Percentiles rank a stretch among this genome's conserved stretches.
Evolutionary conservation across 2,113 vertebrate genomes (phyloP).

Genomic region (Leptobrachium leishanense): DNA sequence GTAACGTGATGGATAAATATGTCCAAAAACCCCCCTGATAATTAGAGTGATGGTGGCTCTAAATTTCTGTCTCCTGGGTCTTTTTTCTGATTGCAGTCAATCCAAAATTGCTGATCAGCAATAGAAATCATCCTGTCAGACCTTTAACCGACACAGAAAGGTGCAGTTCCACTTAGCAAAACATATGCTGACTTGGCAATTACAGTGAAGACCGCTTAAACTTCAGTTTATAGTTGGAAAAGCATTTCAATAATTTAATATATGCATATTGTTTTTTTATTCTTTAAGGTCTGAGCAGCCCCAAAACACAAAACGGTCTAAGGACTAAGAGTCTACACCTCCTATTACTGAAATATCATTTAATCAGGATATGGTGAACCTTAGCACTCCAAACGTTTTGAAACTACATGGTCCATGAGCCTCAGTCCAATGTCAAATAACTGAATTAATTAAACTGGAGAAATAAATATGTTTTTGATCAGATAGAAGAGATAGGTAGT

Average conservation of each 20-base stretch:
- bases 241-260: conserved; percentile 12
- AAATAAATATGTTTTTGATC: no score
- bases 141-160: conserved; percentile 12
- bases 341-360: no score
- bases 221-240: conserved; percentile 6
- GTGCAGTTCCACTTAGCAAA: conserved; percentile 12
- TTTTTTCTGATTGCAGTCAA: conserved; percentile 12
- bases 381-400: no score
- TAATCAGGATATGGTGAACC: no score
- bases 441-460: no score
- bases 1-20: conserved; percentile 25
- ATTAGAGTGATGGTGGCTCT: conserved; percentile 32
- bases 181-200: conserved; percentile 11
- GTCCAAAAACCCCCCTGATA: conserved; percentile 17
- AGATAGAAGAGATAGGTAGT: no score
- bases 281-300: not conserved
- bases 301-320: no score
- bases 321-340: no score
- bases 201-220: conserved; percentile 10
- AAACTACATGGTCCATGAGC: no score
- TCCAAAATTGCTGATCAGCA: conserved; percentile 18
- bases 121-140: conserved; percentile 16
- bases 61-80: conserved; percentile 6
- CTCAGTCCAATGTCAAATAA: no score
- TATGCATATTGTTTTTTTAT: not conserved